Conservation (phyloP, 2,113 vertebrate genomes). For the Charina bottae region DNA sequence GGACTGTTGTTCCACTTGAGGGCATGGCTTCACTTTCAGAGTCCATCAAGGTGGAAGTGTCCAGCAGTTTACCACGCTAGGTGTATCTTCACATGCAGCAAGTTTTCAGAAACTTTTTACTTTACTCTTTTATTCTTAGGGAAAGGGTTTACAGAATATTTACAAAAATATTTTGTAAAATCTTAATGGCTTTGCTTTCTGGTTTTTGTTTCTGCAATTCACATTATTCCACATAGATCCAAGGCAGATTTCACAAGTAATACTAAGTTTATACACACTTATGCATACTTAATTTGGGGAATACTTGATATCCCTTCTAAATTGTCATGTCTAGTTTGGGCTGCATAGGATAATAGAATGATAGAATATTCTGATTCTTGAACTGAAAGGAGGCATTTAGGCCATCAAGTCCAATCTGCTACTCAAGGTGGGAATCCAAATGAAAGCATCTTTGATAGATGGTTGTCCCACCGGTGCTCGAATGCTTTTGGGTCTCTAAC, state of each 20-base stretch:
- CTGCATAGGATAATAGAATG: too few relatives aligned
- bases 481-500: background rate
- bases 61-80: constrained; percentile 24
- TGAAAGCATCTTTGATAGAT: too few relatives aligned
- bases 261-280: background rate
- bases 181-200: background rate
- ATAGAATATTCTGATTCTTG: background rate
- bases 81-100: constrained; percentile 18
- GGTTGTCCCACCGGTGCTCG: background rate
- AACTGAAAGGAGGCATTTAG: background rate
- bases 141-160: background rate
- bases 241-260: background rate
- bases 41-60: background rate
- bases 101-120: background rate
- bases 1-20: constrained; percentile 55
- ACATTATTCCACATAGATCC: background rate
- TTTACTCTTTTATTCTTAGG: constrained; percentile 16
- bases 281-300: constrained; percentile 15
- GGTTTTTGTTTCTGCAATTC: background rate
- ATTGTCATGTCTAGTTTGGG: background rate
- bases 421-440: too few relatives aligned
- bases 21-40: constrained; percentile 62
- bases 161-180: background rate
- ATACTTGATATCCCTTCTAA: background rate
- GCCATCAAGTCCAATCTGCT: too few relatives aligned